Base-by-base conservation (phyloP, 2,888 invertebrate species). In the Ochlodes sylvanus region DNA sequence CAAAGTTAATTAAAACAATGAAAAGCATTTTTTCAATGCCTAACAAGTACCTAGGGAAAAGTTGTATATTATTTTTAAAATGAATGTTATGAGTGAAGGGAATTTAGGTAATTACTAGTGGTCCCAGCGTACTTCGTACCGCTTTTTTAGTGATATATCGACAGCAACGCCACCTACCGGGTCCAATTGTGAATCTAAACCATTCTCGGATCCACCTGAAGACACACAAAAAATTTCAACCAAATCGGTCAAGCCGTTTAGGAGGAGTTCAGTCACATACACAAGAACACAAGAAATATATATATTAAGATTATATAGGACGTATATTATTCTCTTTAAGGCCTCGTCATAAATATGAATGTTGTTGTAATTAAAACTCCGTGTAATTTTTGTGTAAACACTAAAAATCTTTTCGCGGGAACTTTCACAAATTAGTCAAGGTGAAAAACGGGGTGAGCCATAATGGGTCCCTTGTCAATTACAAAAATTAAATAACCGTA, bases 401-500 rank as follows among this genome's bases (percentile, higher is more conserved):
- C 79, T 65, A 79, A 83, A 76, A 82, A 85, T 81, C 80, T 82
- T 79, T 77, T 80, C 74, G 78, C 73, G 71, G 73, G 71, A 73
- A 74, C 57, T 12, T 57, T 56, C 78, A 77, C 83, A 84, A 81
- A 85, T 87, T 86, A 85, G 79, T 80, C 82, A 78, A 79, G 75
- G 76, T 70, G 77, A 38, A n/a, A 41, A 65, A 77, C 79, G 77
- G 74, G 76, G 76, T 74, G 77, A 75, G 79, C 70, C 75, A 73
- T 77, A 80, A 82, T 80, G 80, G 80, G 83, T 81, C 77, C 81
- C 78, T 76, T 87, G 89, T 89, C 90, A 89, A 90, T 90, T 89
- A 90, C 82, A 76, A 72, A 87, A 89, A 91, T 90, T 89, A 89
- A 90, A 90, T 87, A 88, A 85, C 82, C 80, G 76, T 80, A 78